Base-by-base conservation (phyloP, 2,797 vertebrate species). In the Corythornis leucogaster region DNA sequence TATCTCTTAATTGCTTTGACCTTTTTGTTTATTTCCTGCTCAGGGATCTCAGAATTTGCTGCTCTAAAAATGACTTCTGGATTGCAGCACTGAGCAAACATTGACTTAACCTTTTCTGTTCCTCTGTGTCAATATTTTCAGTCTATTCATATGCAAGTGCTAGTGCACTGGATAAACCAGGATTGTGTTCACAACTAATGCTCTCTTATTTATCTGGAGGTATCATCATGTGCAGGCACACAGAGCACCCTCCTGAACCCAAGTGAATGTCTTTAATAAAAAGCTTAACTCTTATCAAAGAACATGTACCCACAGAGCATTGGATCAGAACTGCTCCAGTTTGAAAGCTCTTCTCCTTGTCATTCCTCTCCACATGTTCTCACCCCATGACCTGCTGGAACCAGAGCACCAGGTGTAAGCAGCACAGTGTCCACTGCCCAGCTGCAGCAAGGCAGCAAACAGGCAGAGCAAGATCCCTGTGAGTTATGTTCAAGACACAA, bases 1-100 rank as follows among this genome's bases (percentile, higher is more conserved):
- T 96, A 85, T 79, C 92, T 91, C 71, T 92, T 96, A 97, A 97
- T 97, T 97, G 90, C 93, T 97, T 97, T 97, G 97, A 97, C 96
- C 97, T 97, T 85, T 80, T 96, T 97, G 96, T 96, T 95, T 96
- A 85, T 89, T 88, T 92, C 85, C 95, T 94, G 80, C 91, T 83
- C 1, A 2, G 76, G 89, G 95, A 91, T 90, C 85, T 92, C 78
- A 43, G 78, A 70, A 94, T 95, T 92, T 93, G 82, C 92, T 76
- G 83, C 59, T 26, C 80, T 55, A 48, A 20, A 43, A 91, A 88
- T 90, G 95, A 85, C 82, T 88, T 42, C 15, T 62, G 73, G 71
- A 91, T 95, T 93, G 90, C 90, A 87, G 75, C 78, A 79, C 7
- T 43, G 79, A 93, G 82, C 96, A 96, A 98, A 98, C 96, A 94